These are phyloP conservation scores for Ctena decussata DNA, from an alignment of 2,888 invertebrate species.

Conservation along the genomic window DNA sequence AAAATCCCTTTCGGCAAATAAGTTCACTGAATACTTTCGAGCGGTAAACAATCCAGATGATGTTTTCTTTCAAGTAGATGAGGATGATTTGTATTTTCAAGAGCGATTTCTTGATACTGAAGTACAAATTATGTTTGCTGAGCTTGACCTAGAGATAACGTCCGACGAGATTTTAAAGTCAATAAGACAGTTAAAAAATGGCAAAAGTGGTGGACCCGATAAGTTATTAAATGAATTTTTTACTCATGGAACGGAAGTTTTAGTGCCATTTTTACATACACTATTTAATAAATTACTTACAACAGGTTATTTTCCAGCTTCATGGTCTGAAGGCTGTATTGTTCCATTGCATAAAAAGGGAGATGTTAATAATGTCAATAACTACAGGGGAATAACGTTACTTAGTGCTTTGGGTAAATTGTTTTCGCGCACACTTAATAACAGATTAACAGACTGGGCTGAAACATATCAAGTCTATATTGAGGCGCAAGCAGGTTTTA, in stretches of 20 bases:
- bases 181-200: too few relatives aligned
- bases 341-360: conserved; percentile 9
- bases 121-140: too few relatives aligned
- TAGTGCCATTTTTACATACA: not conserved
- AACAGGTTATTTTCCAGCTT: not conserved
- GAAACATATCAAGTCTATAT: not conserved
- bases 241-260: not conserved
- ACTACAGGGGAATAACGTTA: conserved; percentile 24
- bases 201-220: conserved; percentile 14
- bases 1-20: too few relatives aligned
- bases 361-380: not conserved
- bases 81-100: too few relatives aligned
- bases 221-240: conserved; percentile 23
- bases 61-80: too few relatives aligned
- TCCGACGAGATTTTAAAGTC: too few relatives aligned
- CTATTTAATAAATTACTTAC: conserved; percentile 13
- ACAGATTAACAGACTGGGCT: not conserved
- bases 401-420: conserved; percentile 9
- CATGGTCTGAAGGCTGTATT: conserved; percentile 13
- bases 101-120: too few relatives aligned
- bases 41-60: too few relatives aligned
- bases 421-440: conserved; percentile 10
- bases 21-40: too few relatives aligned
- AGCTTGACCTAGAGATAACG: too few relatives aligned
- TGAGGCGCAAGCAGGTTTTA: not conserved